Evolutionary conservation across 2,113 vertebrate species (phyloP).

Genomic region (Rana temporaria): DNA sequence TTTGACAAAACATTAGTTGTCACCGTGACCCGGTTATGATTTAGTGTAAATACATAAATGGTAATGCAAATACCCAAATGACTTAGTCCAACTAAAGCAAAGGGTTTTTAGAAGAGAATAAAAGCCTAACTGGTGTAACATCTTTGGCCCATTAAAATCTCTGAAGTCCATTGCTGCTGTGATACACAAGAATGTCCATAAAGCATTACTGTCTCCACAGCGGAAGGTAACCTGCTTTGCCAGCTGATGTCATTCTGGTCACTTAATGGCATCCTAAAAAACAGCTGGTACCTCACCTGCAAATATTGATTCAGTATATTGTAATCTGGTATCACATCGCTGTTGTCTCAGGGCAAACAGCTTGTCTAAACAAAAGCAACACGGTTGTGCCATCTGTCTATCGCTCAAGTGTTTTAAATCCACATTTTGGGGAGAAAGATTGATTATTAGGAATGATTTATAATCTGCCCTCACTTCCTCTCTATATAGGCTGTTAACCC

Average conservation of each 20-base stretch:
- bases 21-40: conserved; percentile 70
- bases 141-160: conserved; percentile 63
- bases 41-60: conserved; percentile 66
- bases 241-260: conserved; percentile 69
- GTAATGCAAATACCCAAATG: conserved; percentile 64
- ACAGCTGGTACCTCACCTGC: conserved; percentile 84
- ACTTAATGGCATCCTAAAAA: conserved; percentile 96
- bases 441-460: conserved; percentile 78
- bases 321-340: conserved; percentile 80
- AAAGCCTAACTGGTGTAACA: conserved; percentile 65
- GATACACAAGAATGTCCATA: conserved; percentile 76
- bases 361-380: conserved; percentile 86
- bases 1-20: conserved; percentile 38
- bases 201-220: conserved; percentile 64
- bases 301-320: conserved; percentile 93
- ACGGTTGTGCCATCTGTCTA: conserved; percentile 76
- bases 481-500: conserved; percentile 61
- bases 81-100: conserved; percentile 72
- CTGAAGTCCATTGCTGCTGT: conserved; percentile 69
- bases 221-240: conserved; percentile 61
- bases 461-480: conserved; percentile 65
- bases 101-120: conserved; percentile 63
- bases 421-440: conserved; percentile 68
- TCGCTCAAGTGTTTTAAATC: conserved; percentile 72
- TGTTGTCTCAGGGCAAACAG: conserved; percentile 86